Conservation (phyloP, 2,888 invertebrate genomes). For the Drosophila parthenogenetica region DNA sequence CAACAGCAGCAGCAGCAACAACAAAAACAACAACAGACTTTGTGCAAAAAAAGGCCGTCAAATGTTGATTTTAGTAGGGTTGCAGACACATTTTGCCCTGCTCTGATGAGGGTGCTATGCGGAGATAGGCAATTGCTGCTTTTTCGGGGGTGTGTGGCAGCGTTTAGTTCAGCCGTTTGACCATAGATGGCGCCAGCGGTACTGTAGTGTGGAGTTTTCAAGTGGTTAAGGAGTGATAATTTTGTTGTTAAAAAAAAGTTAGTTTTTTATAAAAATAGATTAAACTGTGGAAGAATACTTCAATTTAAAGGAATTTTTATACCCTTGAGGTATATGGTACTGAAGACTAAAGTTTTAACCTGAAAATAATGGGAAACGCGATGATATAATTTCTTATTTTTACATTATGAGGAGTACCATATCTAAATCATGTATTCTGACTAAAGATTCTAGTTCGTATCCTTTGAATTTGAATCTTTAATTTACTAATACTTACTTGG, state of each 20-base stretch:
- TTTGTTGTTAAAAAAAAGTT: neutral
- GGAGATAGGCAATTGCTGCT: conserved; percentile 32
- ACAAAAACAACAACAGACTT: conserved; percentile 20
- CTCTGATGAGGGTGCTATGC: conserved; percentile 48
- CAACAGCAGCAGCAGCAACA: conserved; percentile 18
- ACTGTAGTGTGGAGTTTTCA: neutral
- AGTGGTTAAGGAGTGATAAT: neutral
- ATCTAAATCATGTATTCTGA: too few species aligned
- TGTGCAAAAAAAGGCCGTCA: conserved; percentile 37
- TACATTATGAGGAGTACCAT: too few species aligned
- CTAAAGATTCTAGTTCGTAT: too few species aligned
- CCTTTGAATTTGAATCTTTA: too few species aligned
- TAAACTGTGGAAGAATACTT: neutral
- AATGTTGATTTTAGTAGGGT: conserved; percentile 43
- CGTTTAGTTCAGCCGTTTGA: conserved; percentile 9
- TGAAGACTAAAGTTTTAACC: too few species aligned
- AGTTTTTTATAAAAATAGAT: too few species aligned
- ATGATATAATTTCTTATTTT: too few species aligned
- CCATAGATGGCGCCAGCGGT: conserved; percentile 60
- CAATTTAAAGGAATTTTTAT: too few species aligned
- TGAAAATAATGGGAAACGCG: too few species aligned
- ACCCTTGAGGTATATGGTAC: too few species aligned
- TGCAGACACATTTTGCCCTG: conserved; percentile 52
- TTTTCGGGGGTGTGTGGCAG: conserved; percentile 23
- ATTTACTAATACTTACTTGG: too few species aligned